Evolutionary conservation across 2,797 vertebrate species (phyloP).

Genomic region (Brachyrhaphis roseni): DNA sequence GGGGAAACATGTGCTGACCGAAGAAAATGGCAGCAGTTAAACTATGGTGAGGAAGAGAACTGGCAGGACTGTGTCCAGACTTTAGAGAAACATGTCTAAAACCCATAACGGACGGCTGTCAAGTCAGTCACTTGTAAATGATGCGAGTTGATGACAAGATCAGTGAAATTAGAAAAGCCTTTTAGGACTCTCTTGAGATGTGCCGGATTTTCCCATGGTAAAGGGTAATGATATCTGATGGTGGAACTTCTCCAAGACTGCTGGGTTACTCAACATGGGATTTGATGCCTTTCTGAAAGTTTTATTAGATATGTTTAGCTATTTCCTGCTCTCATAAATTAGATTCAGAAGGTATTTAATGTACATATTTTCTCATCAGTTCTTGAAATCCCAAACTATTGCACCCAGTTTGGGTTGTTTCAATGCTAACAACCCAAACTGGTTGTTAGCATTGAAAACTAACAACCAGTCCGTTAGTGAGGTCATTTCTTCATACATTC

Average conservation of each 20-base stretch:
- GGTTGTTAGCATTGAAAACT: neutral
- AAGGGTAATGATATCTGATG: slow-evolving; percentile 16
- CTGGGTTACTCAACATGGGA: slow-evolving; percentile 10
- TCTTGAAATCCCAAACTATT: neutral
- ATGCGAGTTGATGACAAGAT: slow-evolving; percentile 38
- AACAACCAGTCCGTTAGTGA: neutral
- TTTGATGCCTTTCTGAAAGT: slow-evolving; percentile 8
- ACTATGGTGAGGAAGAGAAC: slow-evolving; percentile 26
- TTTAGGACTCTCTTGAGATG: slow-evolving; percentile 34
- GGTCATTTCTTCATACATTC: neutral
- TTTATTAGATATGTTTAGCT: slow-evolving; percentile 8
- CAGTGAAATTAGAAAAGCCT: slow-evolving; percentile 35
- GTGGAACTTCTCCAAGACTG: slow-evolving; percentile 19
- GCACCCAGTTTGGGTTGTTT: too few species aligned
- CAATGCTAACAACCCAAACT: too few species aligned
- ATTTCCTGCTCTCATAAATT: slow-evolving; percentile 7
- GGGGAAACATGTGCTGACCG: slow-evolving; percentile 60
- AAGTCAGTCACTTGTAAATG: slow-evolving; percentile 32
- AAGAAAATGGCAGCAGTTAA: slow-evolving; percentile 55
- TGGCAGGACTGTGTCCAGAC: slow-evolving; percentile 14
- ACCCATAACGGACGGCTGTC: slow-evolving; percentile 30
- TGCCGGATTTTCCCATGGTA: slow-evolving; percentile 21
- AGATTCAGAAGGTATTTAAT: slow-evolving; percentile 9
- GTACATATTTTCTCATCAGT: slow-evolving; percentile 1
- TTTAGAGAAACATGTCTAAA: slow-evolving; percentile 36